Evolutionary conservation across 2,113 vertebrate genomes (phyloP).

Genomic region (Pterocles burchelli): DNA sequence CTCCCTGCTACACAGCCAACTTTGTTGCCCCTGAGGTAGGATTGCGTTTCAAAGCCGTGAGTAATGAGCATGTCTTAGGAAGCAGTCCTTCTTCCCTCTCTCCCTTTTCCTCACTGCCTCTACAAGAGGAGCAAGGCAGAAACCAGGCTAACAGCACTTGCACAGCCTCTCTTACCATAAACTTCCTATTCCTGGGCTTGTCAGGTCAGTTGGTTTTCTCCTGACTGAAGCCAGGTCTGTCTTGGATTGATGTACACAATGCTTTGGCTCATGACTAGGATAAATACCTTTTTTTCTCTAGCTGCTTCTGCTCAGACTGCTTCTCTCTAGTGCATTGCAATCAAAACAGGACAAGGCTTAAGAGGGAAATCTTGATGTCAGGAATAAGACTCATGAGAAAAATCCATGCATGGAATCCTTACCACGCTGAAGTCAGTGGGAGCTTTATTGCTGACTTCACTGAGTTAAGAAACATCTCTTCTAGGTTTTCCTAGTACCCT

Average conservation of each 20-base stretch:
- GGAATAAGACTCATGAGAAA: neutral
- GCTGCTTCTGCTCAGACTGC: neutral
- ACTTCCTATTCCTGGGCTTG: neutral
- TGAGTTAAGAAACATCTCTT: neutral
- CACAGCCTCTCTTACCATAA: neutral
- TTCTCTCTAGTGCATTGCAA: neutral
- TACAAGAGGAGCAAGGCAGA: neutral
- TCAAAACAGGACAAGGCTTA: neutral
- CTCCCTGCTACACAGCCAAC: constrained; percentile 95
- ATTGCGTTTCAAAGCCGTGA: neutral
- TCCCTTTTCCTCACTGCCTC: neutral
- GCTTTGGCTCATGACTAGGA: neutral
- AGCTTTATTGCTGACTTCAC: neutral
- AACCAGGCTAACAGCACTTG: neutral
- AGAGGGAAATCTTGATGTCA: neutral
- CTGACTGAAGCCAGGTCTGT: neutral
- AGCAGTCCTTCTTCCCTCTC: neutral
- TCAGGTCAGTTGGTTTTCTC: neutral
- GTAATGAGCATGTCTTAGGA: neutral
- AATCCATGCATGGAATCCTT: neutral
- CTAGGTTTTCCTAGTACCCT: neutral
- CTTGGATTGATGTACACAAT: neutral
- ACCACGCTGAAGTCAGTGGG: neutral
- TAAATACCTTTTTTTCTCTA: neutral
- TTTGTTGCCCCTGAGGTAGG: constrained; percentile 95